phyloP scores from a whole-genome alignment of 1,140 invertebrate species.

The Trachymyrmex septentrionalis region DNA sequence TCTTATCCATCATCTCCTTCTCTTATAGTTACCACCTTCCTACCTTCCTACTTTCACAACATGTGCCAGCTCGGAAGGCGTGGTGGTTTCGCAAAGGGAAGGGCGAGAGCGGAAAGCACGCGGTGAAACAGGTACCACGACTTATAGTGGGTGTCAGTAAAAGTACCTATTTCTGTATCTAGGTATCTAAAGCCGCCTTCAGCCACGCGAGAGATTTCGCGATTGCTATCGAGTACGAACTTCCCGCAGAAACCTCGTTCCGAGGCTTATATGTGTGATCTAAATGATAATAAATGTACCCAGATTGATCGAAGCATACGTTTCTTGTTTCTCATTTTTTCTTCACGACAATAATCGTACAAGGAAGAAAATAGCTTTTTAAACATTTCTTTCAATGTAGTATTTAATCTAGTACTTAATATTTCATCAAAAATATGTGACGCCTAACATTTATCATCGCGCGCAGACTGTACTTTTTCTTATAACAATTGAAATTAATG shows the following conservation, averaged over 20 bases:
- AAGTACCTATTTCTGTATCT: conserved; percentile 62
- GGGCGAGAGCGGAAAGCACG: conserved; percentile 40
- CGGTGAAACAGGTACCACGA: conserved; percentile 48
- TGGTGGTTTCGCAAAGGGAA: conserved; percentile 30
- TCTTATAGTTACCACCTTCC: conserved; percentile 46
- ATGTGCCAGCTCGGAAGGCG: not conserved
- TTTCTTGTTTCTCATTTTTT: not conserved
- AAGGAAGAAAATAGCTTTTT: not conserved
- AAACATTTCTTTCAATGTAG: not conserved
- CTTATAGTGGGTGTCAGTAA: conserved; percentile 47
- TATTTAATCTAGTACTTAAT: not conserved
- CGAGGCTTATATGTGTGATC: not conserved
- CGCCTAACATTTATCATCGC: not conserved
- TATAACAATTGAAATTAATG: not conserved
- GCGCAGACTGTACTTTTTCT: not conserved
- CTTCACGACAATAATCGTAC: not conserved
- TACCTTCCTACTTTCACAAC: conserved; percentile 53
- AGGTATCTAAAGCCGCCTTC: conserved; percentile 44
- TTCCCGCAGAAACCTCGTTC: not conserved
- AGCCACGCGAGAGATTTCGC: conserved; percentile 48
- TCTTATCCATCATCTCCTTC: conserved; percentile 12
- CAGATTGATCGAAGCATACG: not conserved
- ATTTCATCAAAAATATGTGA: not conserved
- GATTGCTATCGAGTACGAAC: conserved; percentile 25
- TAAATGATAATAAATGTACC: not conserved